Conservation (phyloP, 2,797 vertebrate genomes). For the Huso huso region DNA sequence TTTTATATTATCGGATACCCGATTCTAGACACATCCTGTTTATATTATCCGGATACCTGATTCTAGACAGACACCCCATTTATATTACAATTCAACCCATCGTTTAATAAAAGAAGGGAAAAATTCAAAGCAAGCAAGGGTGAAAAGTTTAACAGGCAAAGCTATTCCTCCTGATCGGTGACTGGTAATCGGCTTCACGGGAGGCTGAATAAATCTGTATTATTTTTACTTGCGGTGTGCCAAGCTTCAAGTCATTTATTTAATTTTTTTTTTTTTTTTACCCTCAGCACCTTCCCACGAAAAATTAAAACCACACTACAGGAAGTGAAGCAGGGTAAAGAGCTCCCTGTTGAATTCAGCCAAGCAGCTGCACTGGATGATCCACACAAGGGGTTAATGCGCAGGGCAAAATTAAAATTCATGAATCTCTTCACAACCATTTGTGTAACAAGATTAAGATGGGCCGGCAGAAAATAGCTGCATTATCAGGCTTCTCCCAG, state of each 20-base stretch:
- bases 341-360: neutral
- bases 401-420: slow-evolving; percentile 80
- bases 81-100: slow-evolving; percentile 20
- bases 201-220: slow-evolving; percentile 89
- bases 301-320: too few species aligned
- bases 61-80: too few species aligned
- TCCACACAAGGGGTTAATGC: slow-evolving; percentile 79
- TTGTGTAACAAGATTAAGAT: slow-evolving; percentile 86
- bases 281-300: too few species aligned
- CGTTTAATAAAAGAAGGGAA: neutral
- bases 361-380: slow-evolving; percentile 48
- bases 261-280: slow-evolving; percentile 48
- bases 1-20: too few species aligned
- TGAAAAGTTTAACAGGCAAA: slow-evolving; percentile 99
- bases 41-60: too few species aligned
- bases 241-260: slow-evolving; percentile 68
- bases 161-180: slow-evolving; percentile 98
- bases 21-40: too few species aligned
- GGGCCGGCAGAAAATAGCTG: slow-evolving; percentile 96
- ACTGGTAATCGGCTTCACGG: slow-evolving; percentile 99
- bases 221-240: slow-evolving; percentile 64
- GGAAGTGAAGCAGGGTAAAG: too few species aligned
- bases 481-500: slow-evolving; percentile 99
- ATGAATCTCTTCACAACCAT: slow-evolving; percentile 84
- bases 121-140: slow-evolving; percentile 40